Evolutionary conservation across 2,113 vertebrate species (phyloP).

Genomic region (Tenebrosternarchus preto): DNA sequence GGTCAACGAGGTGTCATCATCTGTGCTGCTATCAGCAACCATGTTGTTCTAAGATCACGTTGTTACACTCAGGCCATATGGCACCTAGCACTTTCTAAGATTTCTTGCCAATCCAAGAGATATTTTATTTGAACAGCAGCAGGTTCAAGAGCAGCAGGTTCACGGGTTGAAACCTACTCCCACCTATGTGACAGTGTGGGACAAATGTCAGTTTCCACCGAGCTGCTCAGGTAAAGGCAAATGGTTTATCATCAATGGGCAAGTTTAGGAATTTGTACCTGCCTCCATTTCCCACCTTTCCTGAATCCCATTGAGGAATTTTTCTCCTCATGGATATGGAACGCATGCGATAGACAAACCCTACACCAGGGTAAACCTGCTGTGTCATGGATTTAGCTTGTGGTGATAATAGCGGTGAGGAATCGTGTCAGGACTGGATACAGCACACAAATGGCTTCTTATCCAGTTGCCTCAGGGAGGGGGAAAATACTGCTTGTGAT

Average conservation of each 20-base stretch:
- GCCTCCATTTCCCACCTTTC: slow-evolving; percentile 18
- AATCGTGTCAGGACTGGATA: neutral
- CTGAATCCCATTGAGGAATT: neutral
- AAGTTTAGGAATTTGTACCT: slow-evolving; percentile 34
- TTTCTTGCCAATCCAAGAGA: slow-evolving; percentile 34
- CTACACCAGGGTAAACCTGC: neutral
- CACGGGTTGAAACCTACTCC: neutral
- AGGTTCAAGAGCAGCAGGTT: slow-evolving; percentile 34
- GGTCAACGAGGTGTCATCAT: slow-evolving; percentile 8
- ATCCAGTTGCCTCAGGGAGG: too few relatives aligned
- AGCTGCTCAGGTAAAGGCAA: slow-evolving; percentile 18
- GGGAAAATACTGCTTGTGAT: neutral
- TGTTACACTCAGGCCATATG: slow-evolving; percentile 38
- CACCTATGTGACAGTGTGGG: slow-evolving; percentile 31
- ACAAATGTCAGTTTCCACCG: too few relatives aligned
- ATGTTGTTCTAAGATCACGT: slow-evolving; percentile 34
- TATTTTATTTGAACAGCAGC: slow-evolving; percentile 37
- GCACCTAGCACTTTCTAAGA: slow-evolving; percentile 37
- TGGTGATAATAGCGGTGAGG: neutral
- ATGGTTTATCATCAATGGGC: slow-evolving; percentile 18
- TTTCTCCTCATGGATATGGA: slow-evolving; percentile 26
- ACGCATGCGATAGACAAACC: neutral
- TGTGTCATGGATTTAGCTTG: neutral
- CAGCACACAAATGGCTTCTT: too few relatives aligned
- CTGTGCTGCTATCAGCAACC: slow-evolving; percentile 40